These are phyloP conservation scores for Coranthus polyacanthus DNA, from an alignment of 2,797 vertebrate genomes.

Conservation along the genomic window DNA sequence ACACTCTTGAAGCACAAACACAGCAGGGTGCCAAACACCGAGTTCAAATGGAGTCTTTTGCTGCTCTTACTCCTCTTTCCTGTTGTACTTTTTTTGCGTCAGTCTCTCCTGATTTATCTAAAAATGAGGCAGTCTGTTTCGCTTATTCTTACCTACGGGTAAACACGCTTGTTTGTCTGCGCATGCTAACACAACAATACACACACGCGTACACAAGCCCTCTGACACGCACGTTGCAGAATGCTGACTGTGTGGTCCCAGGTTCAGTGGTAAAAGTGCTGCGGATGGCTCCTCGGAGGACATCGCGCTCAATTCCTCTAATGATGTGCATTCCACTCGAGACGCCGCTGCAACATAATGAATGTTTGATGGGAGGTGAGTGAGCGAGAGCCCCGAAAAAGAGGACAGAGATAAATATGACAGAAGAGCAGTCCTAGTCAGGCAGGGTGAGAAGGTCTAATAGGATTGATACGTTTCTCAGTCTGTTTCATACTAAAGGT, in stretches of 20 bases:
- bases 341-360: conserved; percentile 47
- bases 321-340: conserved; percentile 57
- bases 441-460: conserved; percentile 16
- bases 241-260: conserved; percentile 55
- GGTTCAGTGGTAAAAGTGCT: conserved; percentile 60
- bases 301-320: conserved; percentile 33
- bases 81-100: conserved; percentile 10
- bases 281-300: conserved; percentile 65
- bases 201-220: not conserved
- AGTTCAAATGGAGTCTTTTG: conserved; percentile 32
- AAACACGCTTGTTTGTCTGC: conserved; percentile 10
- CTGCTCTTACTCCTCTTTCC: not conserved
- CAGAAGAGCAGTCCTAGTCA: conserved; percentile 10
- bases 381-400: conserved; percentile 9
- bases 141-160: conserved; percentile 25
- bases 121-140: conserved; percentile 21
- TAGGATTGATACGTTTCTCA: conserved; percentile 25
- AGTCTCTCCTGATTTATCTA: conserved; percentile 11
- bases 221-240: conserved; percentile 35
- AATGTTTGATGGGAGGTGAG: conserved; percentile 44
- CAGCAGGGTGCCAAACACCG: conserved; percentile 25
- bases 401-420: conserved; percentile 29
- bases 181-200: conserved; percentile 5
- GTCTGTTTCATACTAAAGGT: conserved; percentile 26
- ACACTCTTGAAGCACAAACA: conserved; percentile 4